phyloP scores from a whole-genome alignment of 2,113 vertebrate genomes.

The Chaenocephalus aceratus region DNA sequence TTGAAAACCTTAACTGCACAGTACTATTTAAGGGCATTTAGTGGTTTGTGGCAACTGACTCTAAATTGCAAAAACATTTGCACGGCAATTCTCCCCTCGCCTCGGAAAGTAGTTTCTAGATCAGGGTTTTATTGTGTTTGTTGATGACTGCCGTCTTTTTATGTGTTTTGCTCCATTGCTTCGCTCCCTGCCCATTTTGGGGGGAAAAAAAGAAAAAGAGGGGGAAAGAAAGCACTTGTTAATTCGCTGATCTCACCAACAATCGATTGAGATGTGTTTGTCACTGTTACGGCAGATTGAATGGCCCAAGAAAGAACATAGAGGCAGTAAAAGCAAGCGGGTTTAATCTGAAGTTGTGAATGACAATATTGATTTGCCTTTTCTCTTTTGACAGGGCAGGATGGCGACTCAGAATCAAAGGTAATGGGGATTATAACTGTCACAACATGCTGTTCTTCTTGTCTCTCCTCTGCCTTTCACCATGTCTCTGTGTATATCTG shows the following conservation, averaged over 20 bases:
- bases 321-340: constrained; percentile 72
- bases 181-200: constrained; percentile 76
- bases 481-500: constrained; percentile 18
- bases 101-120: constrained; percentile 78
- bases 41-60: constrained; percentile 81
- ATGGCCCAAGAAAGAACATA: constrained; percentile 74
- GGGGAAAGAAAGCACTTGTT: constrained; percentile 69
- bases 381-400: constrained; percentile 72
- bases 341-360: constrained; percentile 85
- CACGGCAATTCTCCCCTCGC: constrained; percentile 75
- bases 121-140: constrained; percentile 84
- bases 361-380: constrained; percentile 85
- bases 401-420: constrained; percentile 69
- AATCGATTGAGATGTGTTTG: constrained; percentile 81
- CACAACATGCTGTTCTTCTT: constrained; percentile 56
- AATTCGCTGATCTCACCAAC: constrained; percentile 80
- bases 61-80: constrained; percentile 84
- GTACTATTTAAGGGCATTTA: constrained; percentile 83
- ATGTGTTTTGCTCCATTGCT: constrained; percentile 83
- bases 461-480: constrained; percentile 17
- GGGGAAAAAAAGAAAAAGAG: constrained; percentile 49
- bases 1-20: constrained; percentile 79
- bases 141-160: constrained; percentile 82
- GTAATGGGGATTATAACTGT: constrained; percentile 68
- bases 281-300: constrained; percentile 75